Conservation (phyloP, 2,888 invertebrate genomes). For the Tubulanus polymorphus region DNA sequence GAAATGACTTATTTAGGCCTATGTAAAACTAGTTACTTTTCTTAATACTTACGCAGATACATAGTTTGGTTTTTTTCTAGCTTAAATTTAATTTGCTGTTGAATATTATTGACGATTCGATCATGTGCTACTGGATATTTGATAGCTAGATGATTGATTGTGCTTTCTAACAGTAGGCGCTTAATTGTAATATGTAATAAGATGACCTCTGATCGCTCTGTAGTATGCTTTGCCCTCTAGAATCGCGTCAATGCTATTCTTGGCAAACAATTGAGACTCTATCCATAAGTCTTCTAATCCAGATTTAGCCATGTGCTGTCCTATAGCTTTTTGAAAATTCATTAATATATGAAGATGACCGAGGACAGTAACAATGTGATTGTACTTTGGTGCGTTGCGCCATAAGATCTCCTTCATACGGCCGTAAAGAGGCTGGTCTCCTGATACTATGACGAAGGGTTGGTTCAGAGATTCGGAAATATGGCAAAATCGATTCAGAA, state of each 20-base stretch:
- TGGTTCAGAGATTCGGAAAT: neutral
- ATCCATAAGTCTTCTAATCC: slow-evolving; percentile 13
- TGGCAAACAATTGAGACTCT: slow-evolving; percentile 9
- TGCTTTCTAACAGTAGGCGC: slow-evolving; percentile 9
- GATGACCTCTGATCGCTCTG: slow-evolving; percentile 10
- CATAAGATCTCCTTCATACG: slow-evolving; percentile 11
- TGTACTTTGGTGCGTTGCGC: neutral
- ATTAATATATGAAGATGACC: slow-evolving; percentile 12
- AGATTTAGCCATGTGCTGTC: slow-evolving; percentile 11
- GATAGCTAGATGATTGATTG: too few species aligned
- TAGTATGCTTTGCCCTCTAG: slow-evolving; percentile 12
- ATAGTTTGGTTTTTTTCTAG: too few species aligned
- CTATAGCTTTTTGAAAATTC: slow-evolving; percentile 13
- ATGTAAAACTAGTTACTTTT: too few species aligned
- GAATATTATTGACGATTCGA: too few species aligned
- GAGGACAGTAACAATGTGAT: slow-evolving; percentile 6
- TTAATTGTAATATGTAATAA: slow-evolving; percentile 7
- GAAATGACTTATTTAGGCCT: too few species aligned
- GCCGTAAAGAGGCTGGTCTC: slow-evolving; percentile 8
- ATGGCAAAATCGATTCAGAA: neutral
- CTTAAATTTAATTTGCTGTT: too few species aligned
- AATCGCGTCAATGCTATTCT: slow-evolving; percentile 9
- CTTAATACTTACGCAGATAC: too few species aligned
- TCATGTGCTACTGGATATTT: too few species aligned
- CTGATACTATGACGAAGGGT: neutral